These are phyloP conservation scores for Diaprepes abbreviatus DNA, from an alignment of 2,888 invertebrate species.

Conservation along the genomic window DNA sequence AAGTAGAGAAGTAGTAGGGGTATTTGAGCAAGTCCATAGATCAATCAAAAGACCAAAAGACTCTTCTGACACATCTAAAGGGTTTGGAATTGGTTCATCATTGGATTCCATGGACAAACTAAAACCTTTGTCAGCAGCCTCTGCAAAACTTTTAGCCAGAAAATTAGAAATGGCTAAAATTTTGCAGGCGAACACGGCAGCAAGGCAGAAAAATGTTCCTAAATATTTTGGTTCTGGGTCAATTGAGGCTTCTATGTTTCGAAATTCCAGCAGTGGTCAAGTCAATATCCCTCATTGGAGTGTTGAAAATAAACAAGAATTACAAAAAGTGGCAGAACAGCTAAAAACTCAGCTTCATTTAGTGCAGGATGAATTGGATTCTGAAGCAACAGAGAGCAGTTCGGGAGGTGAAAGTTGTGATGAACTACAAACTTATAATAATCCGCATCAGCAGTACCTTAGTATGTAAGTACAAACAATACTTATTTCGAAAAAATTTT, in stretches of 20 bases:
- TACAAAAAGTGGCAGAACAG: conserved; percentile 81
- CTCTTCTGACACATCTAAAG: conserved; percentile 29
- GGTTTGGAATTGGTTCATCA: conserved; percentile 2
- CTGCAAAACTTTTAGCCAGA: conserved; percentile 72
- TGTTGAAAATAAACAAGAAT: conserved; percentile 69
- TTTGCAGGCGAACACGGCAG: conserved; percentile 64
- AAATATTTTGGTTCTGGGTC: conserved; percentile 73
- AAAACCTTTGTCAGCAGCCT: conserved; percentile 68
- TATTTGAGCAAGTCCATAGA: conserved; percentile 81
- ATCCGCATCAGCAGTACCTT: conserved; percentile 81
- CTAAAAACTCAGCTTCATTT: conserved; percentile 80
- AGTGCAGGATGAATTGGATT: conserved; percentile 85
- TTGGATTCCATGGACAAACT: conserved; percentile 56
- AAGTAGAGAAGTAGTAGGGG: conserved; percentile 83
- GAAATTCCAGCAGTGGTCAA: conserved; percentile 59
- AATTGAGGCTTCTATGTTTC: conserved; percentile 55
- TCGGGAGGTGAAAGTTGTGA: conserved; percentile 96
- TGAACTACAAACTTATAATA: conserved; percentile 85
- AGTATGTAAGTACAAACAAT: conserved; percentile 81
- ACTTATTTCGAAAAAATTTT: too few relatives aligned
- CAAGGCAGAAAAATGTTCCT: conserved; percentile 62
- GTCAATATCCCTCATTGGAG: conserved; percentile 68
- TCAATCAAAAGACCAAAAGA: conserved; percentile 57
- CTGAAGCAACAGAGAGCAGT: conserved; percentile 94
- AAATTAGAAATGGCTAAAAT: conserved; percentile 70